These are phyloP conservation scores for Lepeophtheirus nordmannii DNA, from an alignment of 2,888 invertebrate genomes.

Conservation along the genomic window DNA sequence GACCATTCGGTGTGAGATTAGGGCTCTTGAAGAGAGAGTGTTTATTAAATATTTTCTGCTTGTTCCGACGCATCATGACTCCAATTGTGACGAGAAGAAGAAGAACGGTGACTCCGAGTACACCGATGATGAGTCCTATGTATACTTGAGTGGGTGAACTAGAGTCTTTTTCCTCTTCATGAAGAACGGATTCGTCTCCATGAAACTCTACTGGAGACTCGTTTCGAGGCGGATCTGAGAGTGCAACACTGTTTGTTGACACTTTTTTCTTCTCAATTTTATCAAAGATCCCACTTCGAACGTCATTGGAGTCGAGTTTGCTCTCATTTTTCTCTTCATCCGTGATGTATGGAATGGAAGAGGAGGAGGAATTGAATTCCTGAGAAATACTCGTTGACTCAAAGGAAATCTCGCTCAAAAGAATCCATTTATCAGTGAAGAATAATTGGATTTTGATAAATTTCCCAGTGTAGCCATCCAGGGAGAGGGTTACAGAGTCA, in stretches of 20 bases:
- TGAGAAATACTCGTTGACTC: conserved; percentile 31
- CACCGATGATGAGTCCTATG: conserved; percentile 50
- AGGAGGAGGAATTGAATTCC: conserved; percentile 1
- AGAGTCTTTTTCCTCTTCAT: not conserved
- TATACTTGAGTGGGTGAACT: conserved; percentile 34
- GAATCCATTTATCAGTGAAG: conserved; percentile 69
- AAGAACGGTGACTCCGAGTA: conserved; percentile 48
- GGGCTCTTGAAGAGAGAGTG: conserved; percentile 21
- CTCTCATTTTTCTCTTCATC: conserved; percentile 23
- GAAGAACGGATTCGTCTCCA: no score
- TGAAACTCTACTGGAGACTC: not conserved
- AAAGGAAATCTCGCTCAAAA: conserved; percentile 57
- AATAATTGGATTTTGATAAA: conserved; percentile 59
- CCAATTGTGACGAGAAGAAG: conserved; percentile 48
- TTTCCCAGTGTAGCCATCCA: conserved; percentile 62
- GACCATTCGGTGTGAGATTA: not conserved
- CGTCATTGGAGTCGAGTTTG: not conserved
- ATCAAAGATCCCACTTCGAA: not conserved
- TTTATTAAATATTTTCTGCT: conserved; percentile 37
- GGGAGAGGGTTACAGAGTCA: conserved; percentile 52
- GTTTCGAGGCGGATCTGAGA: not conserved
- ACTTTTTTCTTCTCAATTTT: not conserved
- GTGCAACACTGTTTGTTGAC: not conserved
- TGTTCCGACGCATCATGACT: conserved; percentile 48
- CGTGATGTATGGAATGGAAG: not conserved